These are phyloP conservation scores for Cyprinodon brontotheroides DNA, from an alignment of 2,113 vertebrate genomes.

Conservation along the genomic window DNA sequence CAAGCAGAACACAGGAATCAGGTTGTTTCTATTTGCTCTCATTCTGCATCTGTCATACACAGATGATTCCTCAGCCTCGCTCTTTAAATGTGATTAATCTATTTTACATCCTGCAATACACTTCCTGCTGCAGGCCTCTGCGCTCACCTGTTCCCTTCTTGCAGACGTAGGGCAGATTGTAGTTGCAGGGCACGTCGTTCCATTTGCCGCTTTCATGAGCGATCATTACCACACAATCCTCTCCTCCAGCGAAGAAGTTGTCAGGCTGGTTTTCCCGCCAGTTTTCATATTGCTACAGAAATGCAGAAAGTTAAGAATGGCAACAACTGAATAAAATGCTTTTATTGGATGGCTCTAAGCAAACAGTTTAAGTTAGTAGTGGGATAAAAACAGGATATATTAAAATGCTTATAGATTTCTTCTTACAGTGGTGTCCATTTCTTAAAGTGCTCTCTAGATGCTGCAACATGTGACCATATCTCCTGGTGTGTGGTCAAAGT, in stretches of 20 bases:
- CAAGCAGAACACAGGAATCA: conserved; percentile 11
- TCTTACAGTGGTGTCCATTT: not conserved
- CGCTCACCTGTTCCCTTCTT: conserved; percentile 95
- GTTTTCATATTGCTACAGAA: conserved; percentile 93
- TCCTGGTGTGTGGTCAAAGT: no score
- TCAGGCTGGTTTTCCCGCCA: conserved; percentile 97
- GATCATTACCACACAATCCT: conserved; percentile 97
- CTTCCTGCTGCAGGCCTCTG: conserved; percentile 54
- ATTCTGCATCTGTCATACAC: conserved; percentile 1
- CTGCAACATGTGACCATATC: no score
- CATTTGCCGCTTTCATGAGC: conserved; percentile 94
- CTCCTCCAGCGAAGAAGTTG: conserved; percentile 96
- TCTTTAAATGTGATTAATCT: conserved; percentile 67
- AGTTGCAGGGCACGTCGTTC: conserved; percentile 99
- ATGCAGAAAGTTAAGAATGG: conserved; percentile 2
- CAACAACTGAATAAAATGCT: not conserved
- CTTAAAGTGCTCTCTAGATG: not conserved
- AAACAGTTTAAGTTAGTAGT: no score
- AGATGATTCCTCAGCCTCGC: conserved; percentile 58
- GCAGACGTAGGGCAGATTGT: conserved; percentile 97
- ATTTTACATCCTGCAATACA: conserved; percentile 71
- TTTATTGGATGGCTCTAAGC: not conserved
- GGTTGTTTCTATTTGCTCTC: conserved; percentile 15
- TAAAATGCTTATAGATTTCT: not conserved
- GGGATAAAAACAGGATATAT: not conserved